phyloP scores from a whole-genome alignment of 2,113 vertebrate species.

The Lonchura striata region DNA sequence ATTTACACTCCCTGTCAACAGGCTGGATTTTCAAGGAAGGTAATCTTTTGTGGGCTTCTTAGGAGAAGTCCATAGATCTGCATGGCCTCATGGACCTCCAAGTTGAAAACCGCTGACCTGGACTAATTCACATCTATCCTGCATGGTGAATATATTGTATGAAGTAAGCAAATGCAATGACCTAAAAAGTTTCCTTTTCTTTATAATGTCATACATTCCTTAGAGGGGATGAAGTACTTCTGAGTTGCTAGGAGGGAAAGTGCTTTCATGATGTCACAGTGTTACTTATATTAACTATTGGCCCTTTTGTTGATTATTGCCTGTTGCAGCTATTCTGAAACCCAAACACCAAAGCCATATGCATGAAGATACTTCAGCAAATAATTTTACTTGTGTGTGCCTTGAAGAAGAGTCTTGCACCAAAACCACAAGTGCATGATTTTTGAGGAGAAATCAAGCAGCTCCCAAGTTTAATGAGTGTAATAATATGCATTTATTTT shows the following conservation, averaged over 20 bases:
- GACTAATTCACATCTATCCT: constrained; percentile 41
- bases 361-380: not conserved
- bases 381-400: not conserved
- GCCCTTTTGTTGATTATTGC: not conserved
- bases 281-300: not conserved
- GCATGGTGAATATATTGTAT: constrained; percentile 37
- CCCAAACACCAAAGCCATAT: not conserved
- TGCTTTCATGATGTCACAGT: not conserved
- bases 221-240: constrained; percentile 4
- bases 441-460: not conserved
- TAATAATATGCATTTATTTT: not conserved
- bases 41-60: constrained; percentile 1
- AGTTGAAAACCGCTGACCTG: constrained; percentile 40
- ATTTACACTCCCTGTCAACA: not conserved
- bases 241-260: constrained; percentile 14
- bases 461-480: not conserved
- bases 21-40: not conserved
- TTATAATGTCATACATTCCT: not conserved
- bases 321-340: not conserved
- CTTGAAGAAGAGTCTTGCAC: not conserved
- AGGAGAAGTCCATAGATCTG: not conserved
- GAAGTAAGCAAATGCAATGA: constrained; percentile 20
- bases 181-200: constrained; percentile 27
- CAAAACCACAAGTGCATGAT: not conserved
- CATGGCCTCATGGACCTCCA: not conserved